Evolutionary conservation across 2,797 vertebrate species (phyloP).

Genomic region (Sarcophilus harrisii): DNA sequence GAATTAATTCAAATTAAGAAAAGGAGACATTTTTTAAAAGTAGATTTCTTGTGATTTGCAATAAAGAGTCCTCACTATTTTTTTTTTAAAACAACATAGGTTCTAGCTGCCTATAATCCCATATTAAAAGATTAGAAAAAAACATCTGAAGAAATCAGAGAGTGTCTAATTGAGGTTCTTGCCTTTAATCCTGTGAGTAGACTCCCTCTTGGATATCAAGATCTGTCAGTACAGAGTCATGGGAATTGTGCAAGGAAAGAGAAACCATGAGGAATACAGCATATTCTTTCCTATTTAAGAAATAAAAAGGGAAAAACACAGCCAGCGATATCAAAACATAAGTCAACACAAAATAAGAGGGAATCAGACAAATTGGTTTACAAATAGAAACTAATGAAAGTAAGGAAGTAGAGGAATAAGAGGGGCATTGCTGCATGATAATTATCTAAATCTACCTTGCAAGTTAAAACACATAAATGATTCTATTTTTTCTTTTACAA

Average conservation of each 20-base stretch:
- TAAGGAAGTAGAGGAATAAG: constrained; percentile 54
- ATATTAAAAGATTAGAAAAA: constrained; percentile 92
- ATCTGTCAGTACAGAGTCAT: constrained; percentile 87
- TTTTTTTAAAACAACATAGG: constrained; percentile 83
- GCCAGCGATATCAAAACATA: constrained; percentile 78
- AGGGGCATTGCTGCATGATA: constrained; percentile 23
- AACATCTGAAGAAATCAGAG: constrained; percentile 92
- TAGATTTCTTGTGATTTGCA: constrained; percentile 77
- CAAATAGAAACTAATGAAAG: constrained; percentile 69
- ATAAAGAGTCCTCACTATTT: constrained; percentile 84
- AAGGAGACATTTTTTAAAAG: constrained; percentile 72
- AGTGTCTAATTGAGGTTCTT: constrained; percentile 91
- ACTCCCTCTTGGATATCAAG: constrained; percentile 88
- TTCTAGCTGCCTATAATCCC: constrained; percentile 89
- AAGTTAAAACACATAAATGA: background rate
- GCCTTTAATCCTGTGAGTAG: constrained; percentile 89
- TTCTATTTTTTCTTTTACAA: background rate
- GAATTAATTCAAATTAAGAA: constrained; percentile 87
- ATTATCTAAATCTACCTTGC: constrained; percentile 17
- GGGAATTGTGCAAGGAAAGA: constrained; percentile 87
- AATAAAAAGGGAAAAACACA: constrained; percentile 72
- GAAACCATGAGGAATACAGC: constrained; percentile 84
- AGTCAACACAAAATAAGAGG: constrained; percentile 68
- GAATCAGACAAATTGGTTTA: constrained; percentile 60
- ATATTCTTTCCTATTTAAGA: constrained; percentile 82